Evolutionary conservation across 2,888 invertebrate genomes (phyloP).

Genomic region (Pardosa pseudoannulata): DNA sequence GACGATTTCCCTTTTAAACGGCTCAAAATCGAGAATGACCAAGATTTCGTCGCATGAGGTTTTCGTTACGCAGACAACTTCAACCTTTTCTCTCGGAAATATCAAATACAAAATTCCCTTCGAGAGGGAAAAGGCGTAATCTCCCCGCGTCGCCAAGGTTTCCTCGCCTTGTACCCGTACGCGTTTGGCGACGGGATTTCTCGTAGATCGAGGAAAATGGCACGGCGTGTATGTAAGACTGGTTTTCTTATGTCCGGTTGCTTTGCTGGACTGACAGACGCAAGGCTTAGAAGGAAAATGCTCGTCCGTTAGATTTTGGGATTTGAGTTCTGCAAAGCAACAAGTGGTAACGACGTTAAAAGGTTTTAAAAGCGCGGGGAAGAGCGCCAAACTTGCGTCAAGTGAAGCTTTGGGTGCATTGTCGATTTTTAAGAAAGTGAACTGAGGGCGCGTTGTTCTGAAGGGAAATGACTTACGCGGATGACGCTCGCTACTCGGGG

Average conservation of each 20-base stretch:
- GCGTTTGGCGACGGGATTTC: slow-evolving; percentile 43
- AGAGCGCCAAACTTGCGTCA: neutral
- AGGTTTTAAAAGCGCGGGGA: neutral
- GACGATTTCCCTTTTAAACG: no score
- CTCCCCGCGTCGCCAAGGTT: slow-evolving; percentile 28
- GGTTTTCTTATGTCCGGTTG: slow-evolving; percentile 53
- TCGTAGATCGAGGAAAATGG: slow-evolving; percentile 33
- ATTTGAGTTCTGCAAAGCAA: neutral
- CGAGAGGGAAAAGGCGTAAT: slow-evolving; percentile 4
- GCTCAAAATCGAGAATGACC: no score
- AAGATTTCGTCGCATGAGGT: neutral
- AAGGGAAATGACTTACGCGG: no score
- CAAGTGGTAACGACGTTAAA: neutral
- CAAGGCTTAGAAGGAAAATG: neutral
- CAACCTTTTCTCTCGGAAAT: neutral
- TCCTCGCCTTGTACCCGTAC: slow-evolving; percentile 41
- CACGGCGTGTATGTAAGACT: slow-evolving; percentile 14
- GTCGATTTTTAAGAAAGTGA: slow-evolving; percentile 1
- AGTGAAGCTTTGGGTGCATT: neutral
- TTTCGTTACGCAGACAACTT: slow-evolving; percentile 10
- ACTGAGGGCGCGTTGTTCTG: no score
- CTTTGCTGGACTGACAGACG: neutral
- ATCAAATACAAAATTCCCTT: neutral
- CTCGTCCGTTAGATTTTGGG: slow-evolving; percentile 1
- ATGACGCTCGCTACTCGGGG: no score